These are phyloP conservation scores for Caerostris extrusa DNA, from an alignment of 1,140 invertebrate genomes.

Conservation along the genomic window DNA sequence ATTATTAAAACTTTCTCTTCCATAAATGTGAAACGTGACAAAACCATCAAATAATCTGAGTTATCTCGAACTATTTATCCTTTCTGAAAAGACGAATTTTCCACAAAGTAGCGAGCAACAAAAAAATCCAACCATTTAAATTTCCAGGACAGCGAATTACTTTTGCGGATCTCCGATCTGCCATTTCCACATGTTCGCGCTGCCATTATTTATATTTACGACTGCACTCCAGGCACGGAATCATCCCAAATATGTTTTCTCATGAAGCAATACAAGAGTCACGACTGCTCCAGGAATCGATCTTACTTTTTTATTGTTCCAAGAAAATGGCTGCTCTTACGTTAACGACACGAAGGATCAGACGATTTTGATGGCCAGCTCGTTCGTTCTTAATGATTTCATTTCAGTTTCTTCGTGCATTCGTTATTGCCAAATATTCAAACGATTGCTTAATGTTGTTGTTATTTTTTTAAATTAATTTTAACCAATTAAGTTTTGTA, in stretches of 20 bases:
- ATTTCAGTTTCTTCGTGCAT: neutral
- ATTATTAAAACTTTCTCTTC: too few species aligned
- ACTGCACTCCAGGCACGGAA: neutral
- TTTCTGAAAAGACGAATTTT: too few species aligned
- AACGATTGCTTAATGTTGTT: too few species aligned
- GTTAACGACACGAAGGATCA: neutral
- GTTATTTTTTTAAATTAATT: too few species aligned
- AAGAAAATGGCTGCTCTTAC: neutral
- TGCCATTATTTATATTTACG: slow-evolving; percentile 18
- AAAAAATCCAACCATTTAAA: neutral
- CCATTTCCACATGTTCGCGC: slow-evolving; percentile 6
- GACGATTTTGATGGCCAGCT: neutral
- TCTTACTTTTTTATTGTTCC: slow-evolving; percentile 6
- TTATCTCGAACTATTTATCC: too few species aligned
- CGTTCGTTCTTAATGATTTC: neutral
- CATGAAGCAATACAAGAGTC: slow-evolving; percentile 14
- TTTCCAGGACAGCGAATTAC: neutral
- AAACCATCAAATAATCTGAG: too few species aligned
- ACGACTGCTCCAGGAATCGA: slow-evolving; percentile 21
- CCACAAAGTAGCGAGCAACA: too few species aligned
- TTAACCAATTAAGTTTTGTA: too few species aligned
- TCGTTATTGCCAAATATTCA: too few species aligned
- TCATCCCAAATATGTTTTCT: slow-evolving; percentile 3
- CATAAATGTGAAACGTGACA: too few species aligned
- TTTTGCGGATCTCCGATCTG: neutral